Evolutionary conservation across 2,797 vertebrate genomes (phyloP).

Genomic region (Thamnophis elegans): DNA sequence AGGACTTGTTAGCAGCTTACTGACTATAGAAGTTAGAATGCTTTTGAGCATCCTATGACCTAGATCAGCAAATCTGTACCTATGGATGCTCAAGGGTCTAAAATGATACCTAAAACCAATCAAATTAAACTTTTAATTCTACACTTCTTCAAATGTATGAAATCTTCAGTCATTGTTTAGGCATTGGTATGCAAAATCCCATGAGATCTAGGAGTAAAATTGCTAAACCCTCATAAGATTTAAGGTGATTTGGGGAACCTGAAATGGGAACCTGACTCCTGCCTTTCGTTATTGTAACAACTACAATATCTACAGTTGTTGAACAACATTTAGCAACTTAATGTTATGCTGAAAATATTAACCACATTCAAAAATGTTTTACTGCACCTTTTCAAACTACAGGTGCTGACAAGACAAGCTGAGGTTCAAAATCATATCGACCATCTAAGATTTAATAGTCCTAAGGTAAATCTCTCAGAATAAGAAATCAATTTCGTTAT

Average conservation of each 20-base stretch:
- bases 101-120: neutral
- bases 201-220: neutral
- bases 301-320: too few species aligned
- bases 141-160: neutral
- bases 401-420: slow-evolving; percentile 40
- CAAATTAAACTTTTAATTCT: neutral
- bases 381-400: slow-evolving; percentile 35
- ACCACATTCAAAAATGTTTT: neutral
- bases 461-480: slow-evolving; percentile 35
- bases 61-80: neutral
- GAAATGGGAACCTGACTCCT: neutral
- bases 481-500: neutral
- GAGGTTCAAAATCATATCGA: slow-evolving; percentile 34
- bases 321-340: neutral
- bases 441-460: slow-evolving; percentile 35
- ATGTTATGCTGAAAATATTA: neutral
- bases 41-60: neutral
- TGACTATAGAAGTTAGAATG: neutral
- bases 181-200: neutral
- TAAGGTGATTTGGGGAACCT: neutral
- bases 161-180: neutral
- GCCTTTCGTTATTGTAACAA: neutral
- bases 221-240: neutral
- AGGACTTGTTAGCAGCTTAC: neutral
- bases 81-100: neutral